Conservation (phyloP, 2,888 invertebrate species). For the Epistrophella euchroma region DNA sequence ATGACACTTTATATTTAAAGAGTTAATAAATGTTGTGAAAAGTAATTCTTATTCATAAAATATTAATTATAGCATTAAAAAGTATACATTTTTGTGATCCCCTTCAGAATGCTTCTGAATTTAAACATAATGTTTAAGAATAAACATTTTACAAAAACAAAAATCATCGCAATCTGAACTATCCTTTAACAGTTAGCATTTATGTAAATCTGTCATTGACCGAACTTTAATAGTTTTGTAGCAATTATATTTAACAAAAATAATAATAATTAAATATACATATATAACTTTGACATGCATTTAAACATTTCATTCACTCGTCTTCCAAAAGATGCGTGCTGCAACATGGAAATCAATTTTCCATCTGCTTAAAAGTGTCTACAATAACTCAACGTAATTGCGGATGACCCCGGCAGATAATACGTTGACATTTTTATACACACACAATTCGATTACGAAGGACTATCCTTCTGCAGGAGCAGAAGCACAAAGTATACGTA, state of each 20-base stretch:
- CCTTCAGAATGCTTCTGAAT: too few species aligned
- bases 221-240: neutral
- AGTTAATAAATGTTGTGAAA: too few species aligned
- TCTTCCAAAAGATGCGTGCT: constrained; percentile 21
- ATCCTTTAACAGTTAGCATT: neutral
- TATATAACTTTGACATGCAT: constrained; percentile 6
- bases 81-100: too few species aligned
- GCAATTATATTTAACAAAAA: neutral
- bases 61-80: too few species aligned
- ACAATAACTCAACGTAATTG: constrained; percentile 45
- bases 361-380: constrained; percentile 47
- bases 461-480: constrained; percentile 20
- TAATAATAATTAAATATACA: neutral
- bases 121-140: too few species aligned
- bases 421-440: constrained; percentile 43
- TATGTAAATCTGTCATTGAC: neutral
- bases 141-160: too few species aligned
- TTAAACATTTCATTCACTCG: constrained; percentile 6
- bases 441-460: constrained; percentile 17
- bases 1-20: too few species aligned
- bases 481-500: constrained; percentile 2
- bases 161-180: neutral
- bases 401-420: constrained; percentile 41
- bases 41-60: too few species aligned
- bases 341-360: constrained; percentile 37